Conservation (phyloP, 2,113 vertebrate species). For the Lophius piscatorius region DNA sequence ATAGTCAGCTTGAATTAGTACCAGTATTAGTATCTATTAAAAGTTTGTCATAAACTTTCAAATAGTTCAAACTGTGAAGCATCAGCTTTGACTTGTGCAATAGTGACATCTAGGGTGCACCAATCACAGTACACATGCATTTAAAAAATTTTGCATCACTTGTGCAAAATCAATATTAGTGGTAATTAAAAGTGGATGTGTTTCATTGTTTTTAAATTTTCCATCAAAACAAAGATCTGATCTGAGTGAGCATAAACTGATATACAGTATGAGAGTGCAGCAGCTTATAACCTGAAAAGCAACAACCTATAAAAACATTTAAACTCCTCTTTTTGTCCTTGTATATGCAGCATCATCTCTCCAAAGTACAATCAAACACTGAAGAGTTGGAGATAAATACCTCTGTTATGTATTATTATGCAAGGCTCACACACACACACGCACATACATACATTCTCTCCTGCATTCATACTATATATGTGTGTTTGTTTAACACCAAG, state of each 20-base stretch:
- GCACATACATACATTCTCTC: conserved; percentile 30
- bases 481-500: conserved; percentile 49
- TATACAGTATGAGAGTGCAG: conserved; percentile 18
- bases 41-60: too few relatives aligned
- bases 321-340: conserved; percentile 10
- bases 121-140: too few relatives aligned
- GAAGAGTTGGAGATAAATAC: conserved; percentile 38
- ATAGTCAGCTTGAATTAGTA: too few relatives aligned
- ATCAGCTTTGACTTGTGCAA: background rate
- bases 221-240: conserved; percentile 37
- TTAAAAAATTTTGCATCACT: background rate
- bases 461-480: conserved; percentile 58
- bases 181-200: background rate
- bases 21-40: too few relatives aligned
- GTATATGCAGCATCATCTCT: conserved; percentile 17
- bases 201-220: conserved; percentile 62
- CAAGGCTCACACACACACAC: conserved; percentile 35
- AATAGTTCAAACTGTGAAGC: too few relatives aligned
- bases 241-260: conserved; percentile 15
- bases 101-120: conserved; percentile 36
- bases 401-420: conserved; percentile 40
- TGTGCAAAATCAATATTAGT: background rate
- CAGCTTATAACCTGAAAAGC: conserved; percentile 7
- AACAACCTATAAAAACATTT: conserved; percentile 22
- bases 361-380: conserved; percentile 24